A percentile compares a stretch with the other conserved stretches of the same genome.
These are phyloP conservation scores for Calephelis virginiensis DNA, from an alignment of 1,140 invertebrate genomes.

Conservation along the genomic window DNA sequence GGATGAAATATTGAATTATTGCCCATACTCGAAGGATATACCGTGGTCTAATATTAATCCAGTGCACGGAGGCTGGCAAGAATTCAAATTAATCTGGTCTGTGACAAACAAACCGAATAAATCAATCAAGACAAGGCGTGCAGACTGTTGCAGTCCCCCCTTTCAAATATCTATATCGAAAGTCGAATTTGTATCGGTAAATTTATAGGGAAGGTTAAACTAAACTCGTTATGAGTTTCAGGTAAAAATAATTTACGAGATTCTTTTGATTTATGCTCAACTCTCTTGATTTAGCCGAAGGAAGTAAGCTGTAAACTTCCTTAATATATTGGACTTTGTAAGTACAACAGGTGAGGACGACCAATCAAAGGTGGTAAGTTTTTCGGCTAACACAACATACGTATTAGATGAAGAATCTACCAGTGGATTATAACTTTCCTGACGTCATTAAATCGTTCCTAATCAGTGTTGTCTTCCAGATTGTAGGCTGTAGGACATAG, in stretches of 20 bases:
- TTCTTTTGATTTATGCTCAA: constrained; percentile 59
- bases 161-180: constrained; percentile 61
- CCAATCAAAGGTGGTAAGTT: too few species aligned
- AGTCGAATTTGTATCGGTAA: constrained; percentile 70
- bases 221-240: constrained; percentile 71
- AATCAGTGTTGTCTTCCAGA: too few species aligned
- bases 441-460: too few species aligned
- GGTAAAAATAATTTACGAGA: constrained; percentile 54
- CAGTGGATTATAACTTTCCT: too few species aligned
- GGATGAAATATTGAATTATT: constrained; percentile 78
- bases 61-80: constrained; percentile 62
- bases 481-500: too few species aligned
- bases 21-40: constrained; percentile 67
- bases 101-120: constrained; percentile 80
- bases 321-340: not conserved
- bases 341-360: too few species aligned
- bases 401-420: too few species aligned
- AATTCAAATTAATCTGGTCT: constrained; percentile 78
- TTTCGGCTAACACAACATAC: too few species aligned
- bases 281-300: constrained; percentile 5
- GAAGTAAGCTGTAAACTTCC: not conserved
- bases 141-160: constrained; percentile 65
- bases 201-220: constrained; percentile 70
- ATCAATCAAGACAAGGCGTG: constrained; percentile 78
- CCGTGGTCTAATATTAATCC: constrained; percentile 73